phyloP scores from a whole-genome alignment of 1,140 invertebrate genomes.

The Cydia strobilella region DNA sequence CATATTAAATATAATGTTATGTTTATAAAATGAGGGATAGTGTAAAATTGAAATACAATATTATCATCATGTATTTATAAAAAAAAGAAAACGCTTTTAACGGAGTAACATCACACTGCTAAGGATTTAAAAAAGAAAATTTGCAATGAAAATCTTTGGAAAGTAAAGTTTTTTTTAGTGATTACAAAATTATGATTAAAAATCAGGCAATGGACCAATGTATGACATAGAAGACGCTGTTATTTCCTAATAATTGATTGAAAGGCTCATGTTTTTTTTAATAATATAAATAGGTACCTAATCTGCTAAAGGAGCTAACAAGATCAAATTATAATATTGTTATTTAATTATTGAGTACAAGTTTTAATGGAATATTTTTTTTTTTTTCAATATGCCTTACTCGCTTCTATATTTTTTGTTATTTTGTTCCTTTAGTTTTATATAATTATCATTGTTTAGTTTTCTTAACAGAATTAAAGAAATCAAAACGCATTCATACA shows the following conservation, averaged over 20 bases:
- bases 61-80: constrained; percentile 69
- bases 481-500: constrained; percentile 53
- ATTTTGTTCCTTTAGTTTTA: constrained; percentile 78
- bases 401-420: constrained; percentile 75
- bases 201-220: constrained; percentile 69
- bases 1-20: constrained; percentile 77
- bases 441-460: constrained; percentile 73
- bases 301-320: constrained; percentile 64
- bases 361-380: constrained; percentile 75
- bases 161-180: constrained; percentile 48
- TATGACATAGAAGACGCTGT: constrained; percentile 56
- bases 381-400: constrained; percentile 75
- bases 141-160: constrained; percentile 44
- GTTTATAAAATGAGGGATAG: constrained; percentile 65
- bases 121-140: constrained; percentile 62
- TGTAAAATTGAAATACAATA: constrained; percentile 56
- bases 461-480: constrained; percentile 61
- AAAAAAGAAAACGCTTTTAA: constrained; percentile 60
- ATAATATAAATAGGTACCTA: constrained; percentile 56
- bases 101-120: constrained; percentile 69
- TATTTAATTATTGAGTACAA: constrained; percentile 79
- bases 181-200: constrained; percentile 50
- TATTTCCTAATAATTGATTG: constrained; percentile 48
- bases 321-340: constrained; percentile 80
- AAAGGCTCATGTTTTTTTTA: constrained; percentile 63